phyloP scores from a whole-genome alignment of 2,888 invertebrate genomes.

The Boloria euphrosyne region DNA sequence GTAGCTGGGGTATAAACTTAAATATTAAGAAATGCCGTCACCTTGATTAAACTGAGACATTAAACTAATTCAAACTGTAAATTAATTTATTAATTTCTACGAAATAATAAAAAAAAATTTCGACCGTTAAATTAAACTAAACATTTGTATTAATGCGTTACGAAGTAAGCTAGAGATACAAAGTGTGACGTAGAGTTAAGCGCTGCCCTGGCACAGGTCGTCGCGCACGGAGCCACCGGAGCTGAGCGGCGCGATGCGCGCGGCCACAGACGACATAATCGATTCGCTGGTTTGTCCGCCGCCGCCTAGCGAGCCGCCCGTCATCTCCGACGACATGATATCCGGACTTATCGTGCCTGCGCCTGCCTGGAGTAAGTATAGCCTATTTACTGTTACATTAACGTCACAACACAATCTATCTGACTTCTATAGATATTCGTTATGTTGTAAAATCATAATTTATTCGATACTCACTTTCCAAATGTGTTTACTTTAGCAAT shows the following conservation, averaged over 20 bases:
- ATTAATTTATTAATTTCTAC: no score
- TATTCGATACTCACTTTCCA: neutral
- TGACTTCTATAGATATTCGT: no score
- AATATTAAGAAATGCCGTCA: no score
- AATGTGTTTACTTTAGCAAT: no score
- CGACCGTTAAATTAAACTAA: no score
- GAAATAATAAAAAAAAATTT: no score
- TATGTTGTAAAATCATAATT: neutral
- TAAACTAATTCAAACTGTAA: no score
- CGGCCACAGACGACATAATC: slow-evolving; percentile 97
- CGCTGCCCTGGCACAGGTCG: slow-evolving; percentile 75
- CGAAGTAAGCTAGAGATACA: neutral
- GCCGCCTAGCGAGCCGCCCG: slow-evolving; percentile 95
- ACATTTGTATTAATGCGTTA: no score
- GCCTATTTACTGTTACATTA: neutral
- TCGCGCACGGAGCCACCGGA: slow-evolving; percentile 92
- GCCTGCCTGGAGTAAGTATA: slow-evolving; percentile 94
- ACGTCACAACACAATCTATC: neutral
- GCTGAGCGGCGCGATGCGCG: slow-evolving; percentile 87
- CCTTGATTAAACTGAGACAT: no score
- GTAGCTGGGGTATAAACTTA: no score
- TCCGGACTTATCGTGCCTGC: slow-evolving; percentile 98
- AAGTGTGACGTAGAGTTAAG: neutral
- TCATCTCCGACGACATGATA: slow-evolving; percentile 97
- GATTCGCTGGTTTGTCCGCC: slow-evolving; percentile 98